Evolutionary conservation across 2,797 vertebrate genomes (phyloP), one percentile per base, ranked within the genome.

Genomic region (Brotula barbata): DNA sequence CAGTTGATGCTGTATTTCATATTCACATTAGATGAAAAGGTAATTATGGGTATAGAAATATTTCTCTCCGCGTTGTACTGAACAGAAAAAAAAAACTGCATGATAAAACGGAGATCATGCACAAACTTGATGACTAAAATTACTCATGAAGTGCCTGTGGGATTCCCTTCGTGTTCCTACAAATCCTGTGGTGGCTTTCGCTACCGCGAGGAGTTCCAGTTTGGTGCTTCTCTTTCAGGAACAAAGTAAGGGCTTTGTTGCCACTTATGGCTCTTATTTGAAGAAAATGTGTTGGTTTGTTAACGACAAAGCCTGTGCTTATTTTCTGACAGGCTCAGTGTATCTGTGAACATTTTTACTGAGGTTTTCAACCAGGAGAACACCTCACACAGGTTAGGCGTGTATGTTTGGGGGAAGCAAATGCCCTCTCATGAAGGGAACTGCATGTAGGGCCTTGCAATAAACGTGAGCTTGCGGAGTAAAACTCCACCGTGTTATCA

Each of bases 161-260:
- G 9, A 13, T 22, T 68, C 41, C 16, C 14, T n/a, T 52, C 2
- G 28, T 25, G 7, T 23, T 48, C n/a, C 23, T 21, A 21, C 6
- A 21, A 55, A 45, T 23, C 36, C 22, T 25, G 25, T 51, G 40
- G 23, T 19, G 44, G 20, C 9, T 64, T 11, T 21, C 22, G 39
- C 10, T 10, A 41, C 34, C 50, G 23, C 25, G 8, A 25, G n/a
- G 40, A 53, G 15, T 45, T 58, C 4, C 25, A 28, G 34, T 36
- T 11, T 36, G 34, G 13, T 36, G 9, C 56, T 59, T 31, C 34
- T 41, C 40, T 16, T 0, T 28, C 43, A 62, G 48, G 23, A 79
- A 88, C 85, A 86, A 88, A 84, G 79, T 64, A 45, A 62, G 70
- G 73, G 71, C 41, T 34, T 25, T 57, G 56, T 56, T 21, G 51